phyloP scores from a whole-genome alignment of 2,888 invertebrate species.

The Isoperla grammatica region DNA sequence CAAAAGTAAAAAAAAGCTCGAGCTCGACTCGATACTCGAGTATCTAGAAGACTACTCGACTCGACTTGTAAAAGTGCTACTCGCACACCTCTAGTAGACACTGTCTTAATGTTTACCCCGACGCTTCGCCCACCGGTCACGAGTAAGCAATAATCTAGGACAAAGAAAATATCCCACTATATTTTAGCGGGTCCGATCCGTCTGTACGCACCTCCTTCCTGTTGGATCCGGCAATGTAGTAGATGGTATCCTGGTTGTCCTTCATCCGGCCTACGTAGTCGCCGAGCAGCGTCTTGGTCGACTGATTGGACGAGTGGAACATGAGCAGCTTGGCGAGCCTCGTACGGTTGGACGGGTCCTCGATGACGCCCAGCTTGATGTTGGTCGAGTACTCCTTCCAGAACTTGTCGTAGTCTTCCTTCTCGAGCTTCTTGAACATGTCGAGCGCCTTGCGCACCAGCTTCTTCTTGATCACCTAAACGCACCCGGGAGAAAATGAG shows the following conservation, averaged over 20 bases:
- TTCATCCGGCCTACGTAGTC: constrained; percentile 96
- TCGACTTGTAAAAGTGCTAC: too few species aligned
- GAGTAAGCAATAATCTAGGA: too few species aligned
- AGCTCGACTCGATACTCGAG: too few species aligned
- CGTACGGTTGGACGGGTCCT: constrained; percentile 94
- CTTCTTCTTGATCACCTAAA: constrained; percentile 91
- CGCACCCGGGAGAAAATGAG: constrained; percentile 8
- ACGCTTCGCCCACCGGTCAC: too few species aligned
- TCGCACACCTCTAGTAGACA: too few species aligned
- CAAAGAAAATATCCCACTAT: too few species aligned
- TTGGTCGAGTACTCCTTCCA: constrained; percentile 99
- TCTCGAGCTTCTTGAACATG: constrained; percentile 94
- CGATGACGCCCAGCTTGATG: constrained; percentile 93
- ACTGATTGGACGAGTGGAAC: constrained; percentile 74
- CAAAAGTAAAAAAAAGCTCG: too few species aligned
- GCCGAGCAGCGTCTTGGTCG: constrained; percentile 64
- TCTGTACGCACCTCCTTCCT: constrained; percentile 63
- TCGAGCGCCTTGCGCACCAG: constrained; percentile 94
- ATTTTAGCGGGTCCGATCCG: too few species aligned
- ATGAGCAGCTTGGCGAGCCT: constrained; percentile 90
- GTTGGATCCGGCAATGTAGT: constrained; percentile 90
- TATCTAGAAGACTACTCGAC: too few species aligned
- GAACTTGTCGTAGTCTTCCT: constrained; percentile 85
- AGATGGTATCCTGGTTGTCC: constrained; percentile 88
- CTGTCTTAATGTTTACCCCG: too few species aligned